phyloP scores from a whole-genome alignment of 2,113 vertebrate species.

The Motacilla alba region DNA sequence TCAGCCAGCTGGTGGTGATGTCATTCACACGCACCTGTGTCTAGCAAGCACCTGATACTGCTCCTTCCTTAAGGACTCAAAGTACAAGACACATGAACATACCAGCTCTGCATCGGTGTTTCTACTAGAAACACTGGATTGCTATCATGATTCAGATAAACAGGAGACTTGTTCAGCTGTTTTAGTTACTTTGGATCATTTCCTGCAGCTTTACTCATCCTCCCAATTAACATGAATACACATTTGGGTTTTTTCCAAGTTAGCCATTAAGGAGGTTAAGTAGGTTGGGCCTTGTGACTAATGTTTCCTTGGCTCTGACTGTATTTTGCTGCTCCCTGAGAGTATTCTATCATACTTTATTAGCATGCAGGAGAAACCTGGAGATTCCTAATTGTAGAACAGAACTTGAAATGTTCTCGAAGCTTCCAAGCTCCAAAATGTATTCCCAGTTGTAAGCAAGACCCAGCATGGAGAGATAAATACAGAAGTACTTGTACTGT shows the following conservation, averaged over 20 bases:
- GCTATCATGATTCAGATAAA: constrained; percentile 23
- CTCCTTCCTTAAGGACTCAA: not conserved
- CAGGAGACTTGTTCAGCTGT: not conserved
- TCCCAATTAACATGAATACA: not conserved
- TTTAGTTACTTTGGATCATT: constrained; percentile 33
- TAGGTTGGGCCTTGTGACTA: constrained; percentile 36
- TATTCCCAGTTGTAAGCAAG: not conserved
- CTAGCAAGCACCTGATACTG: not conserved
- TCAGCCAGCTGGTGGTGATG: constrained; percentile 33
- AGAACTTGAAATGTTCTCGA: not conserved
- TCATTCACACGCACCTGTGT: constrained; percentile 10
- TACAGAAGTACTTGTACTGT: not conserved
- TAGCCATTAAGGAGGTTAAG: constrained; percentile 21
- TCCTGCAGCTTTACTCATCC: constrained; percentile 54
- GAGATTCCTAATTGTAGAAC: not conserved
- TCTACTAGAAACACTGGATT: not conserved
- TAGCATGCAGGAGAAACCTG: not conserved
- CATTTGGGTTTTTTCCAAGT: not conserved
- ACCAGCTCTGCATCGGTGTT: not conserved
- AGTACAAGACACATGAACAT: not conserved
- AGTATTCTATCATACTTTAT: not conserved
- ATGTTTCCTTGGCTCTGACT: constrained; percentile 5
- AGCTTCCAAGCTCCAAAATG: not conserved
- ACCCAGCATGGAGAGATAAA: not conserved
- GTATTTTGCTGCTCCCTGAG: not conserved